These are phyloP conservation scores for Chrysochloris asiatica DNA, from an alignment of 2,113 vertebrate species.

Conservation along the genomic window DNA sequence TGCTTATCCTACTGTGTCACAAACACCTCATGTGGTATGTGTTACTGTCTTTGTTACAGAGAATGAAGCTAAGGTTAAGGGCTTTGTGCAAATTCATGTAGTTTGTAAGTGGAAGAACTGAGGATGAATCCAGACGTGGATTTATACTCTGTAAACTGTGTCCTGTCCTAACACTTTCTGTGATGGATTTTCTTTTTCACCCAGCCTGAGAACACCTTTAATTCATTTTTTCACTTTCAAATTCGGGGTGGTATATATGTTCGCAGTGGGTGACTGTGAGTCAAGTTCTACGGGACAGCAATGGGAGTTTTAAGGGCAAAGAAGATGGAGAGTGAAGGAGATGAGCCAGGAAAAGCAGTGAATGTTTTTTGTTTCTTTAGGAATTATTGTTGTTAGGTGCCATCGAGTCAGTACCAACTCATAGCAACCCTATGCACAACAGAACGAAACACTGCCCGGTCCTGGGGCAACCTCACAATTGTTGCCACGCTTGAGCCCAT, in stretches of 20 bases:
- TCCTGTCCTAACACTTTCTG: background rate
- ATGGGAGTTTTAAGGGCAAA: background rate
- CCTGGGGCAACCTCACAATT: no score
- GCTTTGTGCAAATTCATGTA: background rate
- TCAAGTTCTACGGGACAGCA: background rate
- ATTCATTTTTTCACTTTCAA: background rate
- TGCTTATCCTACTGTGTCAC: no score
- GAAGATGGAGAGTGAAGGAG: background rate
- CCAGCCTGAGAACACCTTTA: no score
- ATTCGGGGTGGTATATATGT: background rate
- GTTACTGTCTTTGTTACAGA: background rate
- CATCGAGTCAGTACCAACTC: no score
- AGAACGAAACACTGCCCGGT: no score
- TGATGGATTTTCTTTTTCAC: no score
- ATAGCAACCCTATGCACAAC: no score
- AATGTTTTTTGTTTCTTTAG: background rate
- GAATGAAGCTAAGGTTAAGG: background rate
- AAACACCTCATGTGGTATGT: background rate
- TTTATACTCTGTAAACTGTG: background rate
- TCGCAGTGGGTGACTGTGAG: no score
- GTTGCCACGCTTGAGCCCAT: no score
- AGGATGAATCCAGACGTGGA: background rate
- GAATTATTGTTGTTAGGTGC: no score
- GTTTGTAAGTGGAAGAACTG: background rate
- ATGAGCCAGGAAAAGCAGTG: background rate